phyloP scores from a whole-genome alignment of 1,140 invertebrate species.

The Dendroctonus valens region DNA sequence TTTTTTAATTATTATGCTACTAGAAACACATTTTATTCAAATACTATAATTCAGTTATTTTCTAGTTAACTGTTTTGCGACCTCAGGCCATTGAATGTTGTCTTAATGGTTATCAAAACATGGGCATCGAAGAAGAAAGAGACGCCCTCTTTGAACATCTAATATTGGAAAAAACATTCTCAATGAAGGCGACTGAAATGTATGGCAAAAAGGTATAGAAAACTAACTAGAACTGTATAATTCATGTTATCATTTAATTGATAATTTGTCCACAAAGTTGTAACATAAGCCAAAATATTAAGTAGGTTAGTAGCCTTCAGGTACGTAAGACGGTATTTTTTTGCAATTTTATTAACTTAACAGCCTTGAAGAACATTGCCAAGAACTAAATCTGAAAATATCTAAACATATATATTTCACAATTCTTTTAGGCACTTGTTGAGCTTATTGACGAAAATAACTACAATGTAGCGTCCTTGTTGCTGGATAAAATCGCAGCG shows the following conservation, averaged over 20 bases:
- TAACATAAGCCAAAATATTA: too few relatives aligned
- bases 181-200: conserved; percentile 57
- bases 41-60: background rate
- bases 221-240: background rate
- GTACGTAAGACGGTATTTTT: too few relatives aligned
- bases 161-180: conserved; percentile 54
- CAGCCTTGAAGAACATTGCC: too few relatives aligned
- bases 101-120: conserved; percentile 57
- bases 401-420: background rate
- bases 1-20: background rate
- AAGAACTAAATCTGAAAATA: too few relatives aligned
- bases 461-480: conserved; percentile 45
- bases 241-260: background rate
- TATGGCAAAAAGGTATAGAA: conserved; percentile 44
- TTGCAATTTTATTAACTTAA: too few relatives aligned
- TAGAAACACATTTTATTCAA: background rate
- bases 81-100: conserved; percentile 76
- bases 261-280: too few relatives aligned
- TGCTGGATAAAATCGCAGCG: conserved; percentile 45
- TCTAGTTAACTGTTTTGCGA: conserved; percentile 58
- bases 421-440: conserved; percentile 48
- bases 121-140: conserved; percentile 46
- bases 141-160: conserved; percentile 52
- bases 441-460: conserved; percentile 54
- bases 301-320: too few relatives aligned